A percentile compares a stretch with the other conserved stretches of the same genome.
Evolutionary conservation across 92 coral and sea anemone genomes (phyloP).

Genomic region (Epizoanthus stellaris): DNA sequence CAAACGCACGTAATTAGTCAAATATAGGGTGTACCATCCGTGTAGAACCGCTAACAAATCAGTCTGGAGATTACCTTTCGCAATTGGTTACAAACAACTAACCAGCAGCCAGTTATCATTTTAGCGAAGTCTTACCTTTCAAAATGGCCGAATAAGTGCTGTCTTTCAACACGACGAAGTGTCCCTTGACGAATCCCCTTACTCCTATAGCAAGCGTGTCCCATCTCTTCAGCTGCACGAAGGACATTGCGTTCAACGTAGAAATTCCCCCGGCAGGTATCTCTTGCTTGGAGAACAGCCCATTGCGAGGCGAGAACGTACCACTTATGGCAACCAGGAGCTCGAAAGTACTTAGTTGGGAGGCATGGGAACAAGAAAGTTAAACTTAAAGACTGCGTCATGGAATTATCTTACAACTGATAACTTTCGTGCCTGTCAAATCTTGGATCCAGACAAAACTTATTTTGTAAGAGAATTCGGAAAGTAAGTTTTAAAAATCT

Average conservation of each 20-base stretch:
- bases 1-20: too few relatives aligned
- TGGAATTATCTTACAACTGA: neutral
- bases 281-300: slow-evolving; percentile 49
- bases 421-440: too few relatives aligned
- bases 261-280: slow-evolving; percentile 21
- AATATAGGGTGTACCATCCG: too few relatives aligned
- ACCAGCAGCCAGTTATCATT: too few relatives aligned
- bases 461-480: too few relatives aligned
- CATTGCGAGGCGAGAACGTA: slow-evolving; percentile 51
- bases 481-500: too few relatives aligned
- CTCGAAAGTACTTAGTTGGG: slow-evolving; percentile 45
- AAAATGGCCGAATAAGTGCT: slow-evolving; percentile 59
- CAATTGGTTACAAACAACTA: too few relatives aligned
- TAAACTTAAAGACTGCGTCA: neutral
- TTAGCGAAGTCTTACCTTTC: slow-evolving; percentile 43
- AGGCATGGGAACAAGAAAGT: neutral
- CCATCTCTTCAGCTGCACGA: slow-evolving; percentile 52
- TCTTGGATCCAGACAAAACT: too few relatives aligned
- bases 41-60: too few relatives aligned
- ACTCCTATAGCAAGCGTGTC: slow-evolving; percentile 61
- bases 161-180: slow-evolving; percentile 34
- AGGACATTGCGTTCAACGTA: slow-evolving; percentile 55
- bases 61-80: too few relatives aligned
- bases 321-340: slow-evolving; percentile 56
- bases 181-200: slow-evolving; percentile 25